phyloP scores from a whole-genome alignment of 2,888 invertebrate genomes.

The Philereme transversata region DNA sequence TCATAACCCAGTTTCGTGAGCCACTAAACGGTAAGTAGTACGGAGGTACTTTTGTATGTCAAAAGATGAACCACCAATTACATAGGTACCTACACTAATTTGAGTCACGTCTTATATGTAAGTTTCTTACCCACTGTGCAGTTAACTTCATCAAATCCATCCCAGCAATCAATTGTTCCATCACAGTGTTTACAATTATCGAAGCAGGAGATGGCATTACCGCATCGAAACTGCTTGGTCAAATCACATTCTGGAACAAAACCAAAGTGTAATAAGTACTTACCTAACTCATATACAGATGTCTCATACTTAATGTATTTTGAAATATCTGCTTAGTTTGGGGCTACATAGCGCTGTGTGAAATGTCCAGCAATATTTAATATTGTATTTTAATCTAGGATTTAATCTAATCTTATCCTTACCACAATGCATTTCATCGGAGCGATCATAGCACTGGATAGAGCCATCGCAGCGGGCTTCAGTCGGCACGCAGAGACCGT shows the following conservation, averaged over 20 bases:
- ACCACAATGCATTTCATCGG: slow-evolving; percentile 90
- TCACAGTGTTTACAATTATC: slow-evolving; percentile 88
- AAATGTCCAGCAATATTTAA: too few relatives aligned
- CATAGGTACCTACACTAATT: not conserved
- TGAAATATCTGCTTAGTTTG: too few relatives aligned
- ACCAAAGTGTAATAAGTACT: not conserved
- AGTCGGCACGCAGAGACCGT: slow-evolving; percentile 86
- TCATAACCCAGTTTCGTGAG: slow-evolving; percentile 64
- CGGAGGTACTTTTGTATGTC: slow-evolving; percentile 46
- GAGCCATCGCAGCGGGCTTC: slow-evolving; percentile 88
- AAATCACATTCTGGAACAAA: slow-evolving; percentile 85
- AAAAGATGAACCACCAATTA: slow-evolving; percentile 32
- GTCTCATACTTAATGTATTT: too few relatives aligned
- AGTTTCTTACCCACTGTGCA: slow-evolving; percentile 85
- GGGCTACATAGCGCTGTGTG: too few relatives aligned
- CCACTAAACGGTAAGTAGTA: slow-evolving; percentile 54
- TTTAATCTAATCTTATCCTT: slow-evolving; percentile 27
- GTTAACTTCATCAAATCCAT: slow-evolving; percentile 89
- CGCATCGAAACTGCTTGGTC: slow-evolving; percentile 88
- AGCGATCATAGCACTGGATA: slow-evolving; percentile 89
- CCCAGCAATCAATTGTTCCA: slow-evolving; percentile 90
- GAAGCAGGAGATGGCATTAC: slow-evolving; percentile 89
- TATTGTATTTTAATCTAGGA: too few relatives aligned
- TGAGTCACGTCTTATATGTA: not conserved
- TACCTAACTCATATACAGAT: too few relatives aligned